Percentiles rank a stretch among this genome's conserved stretches.
Conservation (phyloP, 2,797 vertebrate genomes). For the Cirrhinus mrigala region DNA sequence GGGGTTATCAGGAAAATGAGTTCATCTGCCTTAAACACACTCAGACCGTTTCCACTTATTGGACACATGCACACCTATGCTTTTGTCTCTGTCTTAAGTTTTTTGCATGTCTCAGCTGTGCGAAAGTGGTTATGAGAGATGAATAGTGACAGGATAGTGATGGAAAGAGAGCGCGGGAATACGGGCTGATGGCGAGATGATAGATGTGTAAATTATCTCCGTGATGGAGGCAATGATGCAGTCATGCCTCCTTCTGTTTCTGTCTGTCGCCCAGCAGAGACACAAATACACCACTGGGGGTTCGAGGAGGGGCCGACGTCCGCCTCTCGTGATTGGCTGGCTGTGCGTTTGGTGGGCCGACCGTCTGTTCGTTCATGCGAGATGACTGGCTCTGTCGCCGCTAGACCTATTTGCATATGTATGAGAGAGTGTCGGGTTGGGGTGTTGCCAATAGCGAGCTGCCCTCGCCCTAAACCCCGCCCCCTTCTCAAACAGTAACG, state of each 20-base stretch:
- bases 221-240: conserved; percentile 99
- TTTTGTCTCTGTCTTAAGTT: conserved; percentile 61
- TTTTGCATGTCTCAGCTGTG: conserved; percentile 77
- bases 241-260: conserved; percentile 99
- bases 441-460: conserved; percentile 60
- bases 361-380: conserved; percentile 13
- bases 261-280: conserved; percentile 72
- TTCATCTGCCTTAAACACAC: not conserved
- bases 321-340: conserved; percentile 86
- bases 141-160: conserved; percentile 89
- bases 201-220: conserved; percentile 99
- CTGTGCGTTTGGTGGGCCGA: conserved; percentile 62
- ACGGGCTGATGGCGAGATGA: conserved; percentile 98
- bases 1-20: not conserved
- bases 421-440: conserved; percentile 44
- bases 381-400: not conserved
- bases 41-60: not conserved
- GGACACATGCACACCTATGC: not conserved
- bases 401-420: conserved; percentile 53
- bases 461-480: conserved; percentile 38
- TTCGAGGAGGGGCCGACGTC: conserved; percentile 71
- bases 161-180: conserved; percentile 65
- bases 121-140: conserved; percentile 91
- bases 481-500: conserved; percentile 25
- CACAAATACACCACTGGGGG: conserved; percentile 67